Base-by-base conservation (phyloP, 1,140 invertebrate species). In the Orchesella cincta region DNA sequence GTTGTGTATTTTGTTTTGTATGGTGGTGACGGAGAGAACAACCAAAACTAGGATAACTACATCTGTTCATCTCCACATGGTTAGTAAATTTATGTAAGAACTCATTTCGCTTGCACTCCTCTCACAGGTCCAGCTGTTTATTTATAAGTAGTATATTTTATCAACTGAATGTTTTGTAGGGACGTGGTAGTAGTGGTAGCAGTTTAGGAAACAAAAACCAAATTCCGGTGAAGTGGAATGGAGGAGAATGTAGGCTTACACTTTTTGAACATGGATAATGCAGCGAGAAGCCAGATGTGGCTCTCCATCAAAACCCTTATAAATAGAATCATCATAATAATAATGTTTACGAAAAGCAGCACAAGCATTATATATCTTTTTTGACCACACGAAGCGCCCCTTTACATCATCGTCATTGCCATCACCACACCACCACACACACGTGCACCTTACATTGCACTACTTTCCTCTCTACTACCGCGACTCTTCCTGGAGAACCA, bases 291-390 rank as follows among this genome's bases (percentile, higher is more conserved):
- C 12, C 23, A 57, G 23, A 57, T 57, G 52, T 57, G 52, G 52
- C 52, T 57, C 23, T 57, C 12, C 52, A 57, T 57, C 52, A 57
- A 57, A 57, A 57, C 23, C 52, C 52, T 12, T n/a, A n/a, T 57
- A 57, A 57, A 57, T 57, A 18, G 52, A 57, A 57, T 57, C 52
- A 57, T 57, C 52, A 57, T 57, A 14, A 57, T 57, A 57, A 57
- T 57, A 57, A 18, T 23, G 52, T 57, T 57, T 57, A 57, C 12
- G 3, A 14, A 57, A 57, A 57, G 52, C 23, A 26, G 39, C 18
- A 46, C 39, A 46, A 46, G 8, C 52, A 23, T 57, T 20, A 46
- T 46, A 46, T 46, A 46, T 46, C 39, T 46, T 20, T 46, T 46
- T 46, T 46, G 39, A 46, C 39, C 39, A 46, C 39, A 20, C 39